phyloP scores from a whole-genome alignment of 2,797 vertebrate species.

The Lutjanus campechanus region DNA sequence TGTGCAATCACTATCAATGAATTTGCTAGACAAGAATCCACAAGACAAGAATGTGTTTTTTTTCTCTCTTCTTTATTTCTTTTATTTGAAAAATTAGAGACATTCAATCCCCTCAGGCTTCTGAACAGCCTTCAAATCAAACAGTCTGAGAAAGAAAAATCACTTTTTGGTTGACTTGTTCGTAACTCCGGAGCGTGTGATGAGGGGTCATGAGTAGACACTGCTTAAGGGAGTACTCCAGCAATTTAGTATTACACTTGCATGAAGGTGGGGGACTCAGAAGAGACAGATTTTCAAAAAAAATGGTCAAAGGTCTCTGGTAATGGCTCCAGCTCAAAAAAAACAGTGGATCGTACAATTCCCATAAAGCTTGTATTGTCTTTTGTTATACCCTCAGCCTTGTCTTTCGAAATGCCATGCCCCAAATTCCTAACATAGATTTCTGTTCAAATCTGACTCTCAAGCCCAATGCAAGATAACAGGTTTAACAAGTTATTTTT shows the following conservation, averaged over 20 bases:
- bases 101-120: not conserved
- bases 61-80: not conserved
- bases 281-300: too few relatives aligned
- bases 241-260: too few relatives aligned
- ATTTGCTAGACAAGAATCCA: too few relatives aligned
- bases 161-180: not conserved
- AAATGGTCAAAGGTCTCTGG: not conserved
- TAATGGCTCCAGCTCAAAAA: not conserved
- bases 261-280: too few relatives aligned
- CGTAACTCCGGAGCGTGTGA: not conserved
- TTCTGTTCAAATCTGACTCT: not conserved
- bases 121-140: not conserved
- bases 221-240: too few relatives aligned
- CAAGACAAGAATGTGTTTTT: too few relatives aligned
- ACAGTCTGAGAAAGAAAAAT: not conserved
- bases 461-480: too few relatives aligned
- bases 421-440: not conserved
- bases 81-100: not conserved
- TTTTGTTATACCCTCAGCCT: not conserved
- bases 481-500: too few relatives aligned
- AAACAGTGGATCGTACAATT: not conserved
- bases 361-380: not conserved
- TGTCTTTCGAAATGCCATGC: not conserved
- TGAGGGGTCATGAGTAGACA: not conserved
- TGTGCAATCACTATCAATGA: too few relatives aligned